These are phyloP conservation scores for Mareca penelope DNA, from an alignment of 2,797 vertebrate genomes.

Conservation along the genomic window DNA sequence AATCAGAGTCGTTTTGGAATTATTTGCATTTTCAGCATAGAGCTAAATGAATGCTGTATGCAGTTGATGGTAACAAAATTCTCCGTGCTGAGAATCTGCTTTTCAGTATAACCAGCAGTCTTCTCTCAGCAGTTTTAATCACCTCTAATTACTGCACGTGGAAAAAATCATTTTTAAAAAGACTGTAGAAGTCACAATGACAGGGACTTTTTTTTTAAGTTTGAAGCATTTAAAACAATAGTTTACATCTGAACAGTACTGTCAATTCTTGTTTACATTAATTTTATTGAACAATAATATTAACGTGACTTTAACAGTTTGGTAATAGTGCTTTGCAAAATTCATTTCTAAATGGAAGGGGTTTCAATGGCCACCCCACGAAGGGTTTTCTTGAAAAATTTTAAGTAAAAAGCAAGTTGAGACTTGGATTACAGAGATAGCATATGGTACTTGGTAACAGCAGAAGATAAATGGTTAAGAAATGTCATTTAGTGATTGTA, in stretches of 20 bases:
- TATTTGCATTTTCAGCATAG: conserved; percentile 5
- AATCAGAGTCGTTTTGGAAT: not conserved
- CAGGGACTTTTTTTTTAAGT: not conserved
- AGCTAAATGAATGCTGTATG: not conserved
- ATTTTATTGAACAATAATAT: not conserved
- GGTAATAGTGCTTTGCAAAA: not conserved
- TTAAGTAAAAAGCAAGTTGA: not conserved
- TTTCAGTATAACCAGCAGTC: not conserved
- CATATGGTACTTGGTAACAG: not conserved
- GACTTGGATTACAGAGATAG: not conserved
- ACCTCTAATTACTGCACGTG: not conserved
- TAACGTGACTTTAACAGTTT: not conserved
- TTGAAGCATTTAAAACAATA: not conserved
- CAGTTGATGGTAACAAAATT: not conserved
- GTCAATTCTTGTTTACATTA: not conserved
- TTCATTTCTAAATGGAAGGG: not conserved
- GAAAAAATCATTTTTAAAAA: not conserved
- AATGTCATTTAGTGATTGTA: not conserved
- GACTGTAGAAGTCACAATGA: not conserved
- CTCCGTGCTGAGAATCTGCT: not conserved
- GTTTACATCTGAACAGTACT: not conserved
- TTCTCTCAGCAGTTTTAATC: not conserved
- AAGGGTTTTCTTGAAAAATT: not conserved
- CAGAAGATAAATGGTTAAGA: not conserved
- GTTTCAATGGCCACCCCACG: not conserved